Evolutionary conservation across 1,140 invertebrate genomes (phyloP), one percentile per base, ranked within the genome.

Genomic region (Neodiprion pinetum): DNA sequence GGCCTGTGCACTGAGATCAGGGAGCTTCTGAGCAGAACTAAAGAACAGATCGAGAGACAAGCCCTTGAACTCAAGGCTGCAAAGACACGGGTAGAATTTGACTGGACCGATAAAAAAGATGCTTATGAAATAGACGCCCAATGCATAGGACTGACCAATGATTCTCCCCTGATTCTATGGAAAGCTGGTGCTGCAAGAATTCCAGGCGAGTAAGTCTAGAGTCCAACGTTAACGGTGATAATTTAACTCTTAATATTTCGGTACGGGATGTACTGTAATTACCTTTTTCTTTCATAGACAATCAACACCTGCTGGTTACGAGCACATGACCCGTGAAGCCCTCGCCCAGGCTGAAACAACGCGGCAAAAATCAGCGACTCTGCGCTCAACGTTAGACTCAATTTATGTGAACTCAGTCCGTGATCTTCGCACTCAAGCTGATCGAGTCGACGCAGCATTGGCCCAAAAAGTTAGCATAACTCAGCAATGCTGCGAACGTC

Each of bases 41-140:
- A 92, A 67, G 88, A 90, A 77, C 90, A 95, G 84, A 91, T 96
- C 17, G 92, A 96, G 76, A 88, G 91, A 75, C 95, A 97, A 86
- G 90, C 96, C 77, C 87, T 90, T 11, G 91, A 93, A 77, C 93
- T 96, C 81, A 93, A 94, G 79, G 91, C 94, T 50, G 92, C 93
- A 0, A 96, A 97, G 83, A 90, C 93, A 73, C 91, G 93, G 23
- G 88, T 97, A 66, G 96, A 97, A 88, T 93, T 92, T 79, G 95
- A 97, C 83, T 97, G 96, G 95, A 96, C 95, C 78, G 95, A 97
- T 82, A 97, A 97, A 89, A 91, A 92, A 71, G 92, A 95, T 85
- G 91, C 95, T 4, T 93, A 95, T 81, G 91, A 94, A 79, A 93
- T 95, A 8, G 96, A 97, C 76, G 84, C 91, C 1, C 83, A 88